These are phyloP conservation scores for Poeciliopsis turrubarensis DNA, from an alignment of 2,113 vertebrate species.

Conservation along the genomic window DNA sequence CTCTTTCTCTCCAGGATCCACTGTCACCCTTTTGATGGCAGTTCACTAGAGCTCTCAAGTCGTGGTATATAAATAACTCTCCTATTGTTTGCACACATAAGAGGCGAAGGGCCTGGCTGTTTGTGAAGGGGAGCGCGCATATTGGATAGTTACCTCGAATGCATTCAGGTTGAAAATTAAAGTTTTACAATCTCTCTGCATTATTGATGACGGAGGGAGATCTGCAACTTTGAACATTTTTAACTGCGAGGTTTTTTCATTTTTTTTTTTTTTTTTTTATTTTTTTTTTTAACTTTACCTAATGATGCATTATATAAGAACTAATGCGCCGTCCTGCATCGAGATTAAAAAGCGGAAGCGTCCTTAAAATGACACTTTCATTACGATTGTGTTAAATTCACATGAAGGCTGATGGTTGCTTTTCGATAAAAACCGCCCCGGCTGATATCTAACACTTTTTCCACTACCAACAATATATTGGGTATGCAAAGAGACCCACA, in stretches of 20 bases:
- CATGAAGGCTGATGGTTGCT: no score
- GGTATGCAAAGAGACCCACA: no score
- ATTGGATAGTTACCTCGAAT: conserved; percentile 37
- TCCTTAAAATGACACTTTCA: no score
- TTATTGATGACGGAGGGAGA: conserved; percentile 61
- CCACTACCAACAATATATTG: no score
- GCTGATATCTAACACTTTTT: no score
- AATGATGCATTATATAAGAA: conserved; percentile 44
- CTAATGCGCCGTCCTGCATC: conserved; percentile 6
- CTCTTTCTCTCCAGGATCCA: conserved; percentile 5
- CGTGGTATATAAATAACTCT: conserved; percentile 48
- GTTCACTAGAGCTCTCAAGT: conserved; percentile 46
- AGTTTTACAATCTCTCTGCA: conserved; percentile 49
- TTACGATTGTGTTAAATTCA: no score
- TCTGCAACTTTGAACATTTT: conserved; percentile 19
- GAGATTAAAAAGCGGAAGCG: not conserved
- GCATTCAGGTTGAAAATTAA: conserved; percentile 68
- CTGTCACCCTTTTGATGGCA: conserved; percentile 14
- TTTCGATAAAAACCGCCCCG: no score
- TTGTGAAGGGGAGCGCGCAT: no score
- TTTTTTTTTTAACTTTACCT: not conserved
- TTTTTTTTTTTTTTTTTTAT: no score
- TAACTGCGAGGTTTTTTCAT: conserved; percentile 10
- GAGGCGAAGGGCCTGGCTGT: conserved; percentile 32
- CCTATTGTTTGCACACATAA: conserved; percentile 52